Evolutionary conservation across 2,888 invertebrate species (phyloP).

Genomic region (Andrena camellia): DNA sequence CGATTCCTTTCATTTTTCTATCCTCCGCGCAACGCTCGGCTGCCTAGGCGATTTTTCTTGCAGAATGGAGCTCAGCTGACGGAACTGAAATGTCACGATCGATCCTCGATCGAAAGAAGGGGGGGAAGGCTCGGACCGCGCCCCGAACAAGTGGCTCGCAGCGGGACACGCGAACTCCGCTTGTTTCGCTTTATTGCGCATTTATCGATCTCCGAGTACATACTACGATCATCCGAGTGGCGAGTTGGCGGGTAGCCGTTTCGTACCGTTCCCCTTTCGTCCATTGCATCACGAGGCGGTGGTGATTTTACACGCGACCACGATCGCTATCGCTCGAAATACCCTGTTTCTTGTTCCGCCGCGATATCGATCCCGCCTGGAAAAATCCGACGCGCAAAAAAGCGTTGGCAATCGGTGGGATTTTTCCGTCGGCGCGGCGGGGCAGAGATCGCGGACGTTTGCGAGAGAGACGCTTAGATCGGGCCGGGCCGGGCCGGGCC

Average conservation of each 20-base stretch:
- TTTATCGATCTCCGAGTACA: neutral
- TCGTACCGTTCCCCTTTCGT: neutral
- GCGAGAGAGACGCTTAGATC: no score
- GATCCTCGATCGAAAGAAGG: neutral
- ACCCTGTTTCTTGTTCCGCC: neutral
- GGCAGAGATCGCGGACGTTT: neutral
- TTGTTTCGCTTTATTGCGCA: slow-evolving; percentile 21
- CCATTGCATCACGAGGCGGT: neutral
- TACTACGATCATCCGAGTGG: neutral
- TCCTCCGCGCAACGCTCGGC: neutral
- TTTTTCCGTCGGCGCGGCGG: neutral
- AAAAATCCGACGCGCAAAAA: neutral
- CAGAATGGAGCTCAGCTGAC: neutral
- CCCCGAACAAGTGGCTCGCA: slow-evolving; percentile 8
- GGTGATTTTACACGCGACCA: neutral
- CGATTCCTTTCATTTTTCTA: neutral
- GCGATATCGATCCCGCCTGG: neutral
- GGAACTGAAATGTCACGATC: slow-evolving; percentile 22
- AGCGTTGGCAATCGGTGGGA: neutral
- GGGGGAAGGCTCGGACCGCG: neutral
- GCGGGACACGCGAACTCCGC: neutral
- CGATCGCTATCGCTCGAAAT: neutral
- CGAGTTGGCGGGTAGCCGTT: no score
- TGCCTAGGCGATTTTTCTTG: neutral
- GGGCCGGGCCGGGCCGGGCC: no score